Evolutionary conservation across 2,113 vertebrate species (phyloP).

Genomic region (Brachyhypopomus occidentalis): DNA sequence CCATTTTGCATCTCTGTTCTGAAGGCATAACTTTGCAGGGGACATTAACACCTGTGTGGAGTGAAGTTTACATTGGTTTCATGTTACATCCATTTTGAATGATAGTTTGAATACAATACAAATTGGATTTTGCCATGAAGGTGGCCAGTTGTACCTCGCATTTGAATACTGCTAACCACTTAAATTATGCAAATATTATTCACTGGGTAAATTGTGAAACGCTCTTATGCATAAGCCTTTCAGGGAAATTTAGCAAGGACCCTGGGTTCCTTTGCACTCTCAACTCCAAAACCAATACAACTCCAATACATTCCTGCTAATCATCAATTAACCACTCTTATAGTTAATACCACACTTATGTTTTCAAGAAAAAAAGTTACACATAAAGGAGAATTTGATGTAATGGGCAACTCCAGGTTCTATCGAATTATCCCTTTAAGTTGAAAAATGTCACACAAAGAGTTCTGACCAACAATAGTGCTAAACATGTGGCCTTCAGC

Average conservation of each 20-base stretch:
- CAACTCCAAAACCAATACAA: neutral
- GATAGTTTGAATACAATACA: conserved; percentile 55
- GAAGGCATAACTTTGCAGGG: conserved; percentile 3
- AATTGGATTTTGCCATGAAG: conserved; percentile 49
- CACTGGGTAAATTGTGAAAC: conserved; percentile 32
- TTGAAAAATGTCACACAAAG: neutral
- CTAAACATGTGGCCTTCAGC: neutral
- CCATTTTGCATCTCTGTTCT: conserved; percentile 14
- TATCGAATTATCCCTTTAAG: neutral
- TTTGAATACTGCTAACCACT: conserved; percentile 58
- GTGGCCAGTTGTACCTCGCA: conserved; percentile 56
- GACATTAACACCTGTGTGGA: conserved; percentile 38
- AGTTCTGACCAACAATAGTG: neutral
- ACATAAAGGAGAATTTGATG: neutral
- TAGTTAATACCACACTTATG: neutral
- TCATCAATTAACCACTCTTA: too few species aligned
- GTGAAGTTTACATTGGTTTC: conserved; percentile 41
- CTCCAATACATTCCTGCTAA: neutral
- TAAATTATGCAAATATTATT: conserved; percentile 51
- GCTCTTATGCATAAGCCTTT: neutral
- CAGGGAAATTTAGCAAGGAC: neutral
- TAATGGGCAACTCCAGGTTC: neutral
- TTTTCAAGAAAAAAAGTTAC: neutral
- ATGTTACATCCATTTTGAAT: conserved; percentile 54
- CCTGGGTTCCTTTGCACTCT: neutral